Conservation (phyloP, 2,888 invertebrate genomes). For the Eupithecia inturbata region DNA sequence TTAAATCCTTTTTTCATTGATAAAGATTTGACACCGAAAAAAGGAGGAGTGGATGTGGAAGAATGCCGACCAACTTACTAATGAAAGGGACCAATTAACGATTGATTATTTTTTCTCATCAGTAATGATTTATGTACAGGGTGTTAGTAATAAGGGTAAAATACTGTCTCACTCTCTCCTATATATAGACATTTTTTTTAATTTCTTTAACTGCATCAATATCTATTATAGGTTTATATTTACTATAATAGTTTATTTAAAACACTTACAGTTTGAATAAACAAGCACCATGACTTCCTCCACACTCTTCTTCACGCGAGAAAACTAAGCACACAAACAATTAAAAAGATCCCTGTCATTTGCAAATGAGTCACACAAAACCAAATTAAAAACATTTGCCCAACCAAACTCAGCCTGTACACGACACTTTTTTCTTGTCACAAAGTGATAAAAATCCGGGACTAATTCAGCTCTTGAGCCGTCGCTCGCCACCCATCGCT, state of each 20-base stretch:
- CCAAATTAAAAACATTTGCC: neutral
- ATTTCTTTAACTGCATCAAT: neutral
- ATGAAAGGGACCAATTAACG: constrained; percentile 84
- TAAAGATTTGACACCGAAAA: constrained; percentile 82
- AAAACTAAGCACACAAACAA: neutral
- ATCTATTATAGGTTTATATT: neutral
- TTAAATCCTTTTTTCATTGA: constrained; percentile 83
- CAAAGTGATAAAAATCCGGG: constrained; percentile 77
- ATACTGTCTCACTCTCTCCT: constrained; percentile 4
- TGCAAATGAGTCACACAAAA: neutral
- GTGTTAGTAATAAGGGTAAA: constrained; percentile 42
- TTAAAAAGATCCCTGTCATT: neutral
- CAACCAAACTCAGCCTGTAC: constrained; percentile 61
- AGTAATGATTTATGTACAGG: constrained; percentile 67
- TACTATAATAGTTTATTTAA: neutral
- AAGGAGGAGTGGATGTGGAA: constrained; percentile 66
- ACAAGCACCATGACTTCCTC: neutral
- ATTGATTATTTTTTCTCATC: constrained; percentile 80
- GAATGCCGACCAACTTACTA: constrained; percentile 81
- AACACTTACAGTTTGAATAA: neutral
- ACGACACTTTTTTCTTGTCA: constrained; percentile 72
- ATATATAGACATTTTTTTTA: neutral
- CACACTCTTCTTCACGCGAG: neutral
- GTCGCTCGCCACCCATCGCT: constrained; percentile 78
- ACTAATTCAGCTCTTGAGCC: constrained; percentile 76